Base-by-base conservation (phyloP, 2,797 vertebrate genomes). In the Liparis tanakae region DNA sequence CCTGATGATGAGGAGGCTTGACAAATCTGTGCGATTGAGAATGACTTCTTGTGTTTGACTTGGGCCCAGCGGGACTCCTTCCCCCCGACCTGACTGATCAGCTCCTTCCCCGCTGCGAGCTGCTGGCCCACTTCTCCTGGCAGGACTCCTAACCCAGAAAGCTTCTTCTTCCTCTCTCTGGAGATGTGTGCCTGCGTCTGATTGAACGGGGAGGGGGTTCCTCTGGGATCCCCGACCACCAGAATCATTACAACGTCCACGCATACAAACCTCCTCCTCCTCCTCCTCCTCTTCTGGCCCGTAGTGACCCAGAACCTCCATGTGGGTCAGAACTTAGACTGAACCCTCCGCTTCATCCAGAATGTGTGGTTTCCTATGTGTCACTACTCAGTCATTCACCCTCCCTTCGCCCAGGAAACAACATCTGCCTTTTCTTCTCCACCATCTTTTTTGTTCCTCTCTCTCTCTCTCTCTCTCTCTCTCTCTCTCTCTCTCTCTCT, bases 221-320 rank as follows among this genome's bases (percentile, higher is more conserved):
- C 83, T 67, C 44, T 66, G 84, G 81, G 83, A 87, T 34, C 39
- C 48, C 79, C 7, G 0, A 39, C 65, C 58, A 55, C 67, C 83
- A 57, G 70, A 75, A 70, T 86, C 75, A 83, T 87, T 90, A 89
- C 72, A 70, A 61, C 66, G 74, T 59, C 51, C 70, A 18, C 58
- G 48, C 59, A 25, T 56, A 59, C 51, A 14, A 25, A 68, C 57
- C 44, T 48, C 61, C 78, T 51, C 69, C 25, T 48, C 61, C 78
- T 51, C 69, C 25, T 33, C 67, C 60, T 30, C 25, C 4, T 81
- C 73, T 67, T 57, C 72, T 77, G 86, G 64, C 79, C 85, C 78
- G 6, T 33, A 70, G 67, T 81, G 88, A 87, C 88, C 88, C 83
- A 91, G 80, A 92, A 90, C 87, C 81, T 88, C 72, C 82, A 90